These are phyloP conservation scores for Fulmarus glacialis DNA, from an alignment of 2,113 vertebrate genomes.

Conservation along the genomic window DNA sequence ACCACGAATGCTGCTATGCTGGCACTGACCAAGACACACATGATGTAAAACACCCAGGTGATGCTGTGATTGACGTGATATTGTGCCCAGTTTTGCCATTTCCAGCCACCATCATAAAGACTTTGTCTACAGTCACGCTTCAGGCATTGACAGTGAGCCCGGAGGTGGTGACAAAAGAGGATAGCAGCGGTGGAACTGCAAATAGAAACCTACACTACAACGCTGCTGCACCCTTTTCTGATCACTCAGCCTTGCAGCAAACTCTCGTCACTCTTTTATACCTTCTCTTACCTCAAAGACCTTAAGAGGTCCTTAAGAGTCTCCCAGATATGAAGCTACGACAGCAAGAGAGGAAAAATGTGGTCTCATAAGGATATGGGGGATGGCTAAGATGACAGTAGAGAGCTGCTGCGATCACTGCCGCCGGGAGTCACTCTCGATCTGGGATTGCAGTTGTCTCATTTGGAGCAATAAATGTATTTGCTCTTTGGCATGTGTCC, in stretches of 20 bases:
- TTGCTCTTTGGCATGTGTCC: background rate
- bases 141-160: background rate
- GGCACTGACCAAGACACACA: background rate
- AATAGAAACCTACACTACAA: background rate
- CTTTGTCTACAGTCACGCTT: background rate
- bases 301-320: background rate
- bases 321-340: background rate
- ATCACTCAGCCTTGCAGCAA: background rate
- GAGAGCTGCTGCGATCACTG: background rate
- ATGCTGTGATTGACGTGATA: background rate
- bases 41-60: background rate
- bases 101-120: background rate
- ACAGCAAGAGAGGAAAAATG: background rate
- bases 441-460: background rate
- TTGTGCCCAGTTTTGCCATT: background rate
- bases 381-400: background rate
- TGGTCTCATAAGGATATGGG: background rate
- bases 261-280: background rate
- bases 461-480: background rate
- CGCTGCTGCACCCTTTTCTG: background rate
- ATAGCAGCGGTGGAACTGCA: background rate
- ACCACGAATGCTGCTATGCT: background rate
- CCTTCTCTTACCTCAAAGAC: background rate
- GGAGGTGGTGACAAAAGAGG: background rate
- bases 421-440: background rate